These are phyloP conservation scores for Alcedo quadribrachys DNA, from an alignment of 2,797 vertebrate species.

Conservation along the genomic window DNA sequence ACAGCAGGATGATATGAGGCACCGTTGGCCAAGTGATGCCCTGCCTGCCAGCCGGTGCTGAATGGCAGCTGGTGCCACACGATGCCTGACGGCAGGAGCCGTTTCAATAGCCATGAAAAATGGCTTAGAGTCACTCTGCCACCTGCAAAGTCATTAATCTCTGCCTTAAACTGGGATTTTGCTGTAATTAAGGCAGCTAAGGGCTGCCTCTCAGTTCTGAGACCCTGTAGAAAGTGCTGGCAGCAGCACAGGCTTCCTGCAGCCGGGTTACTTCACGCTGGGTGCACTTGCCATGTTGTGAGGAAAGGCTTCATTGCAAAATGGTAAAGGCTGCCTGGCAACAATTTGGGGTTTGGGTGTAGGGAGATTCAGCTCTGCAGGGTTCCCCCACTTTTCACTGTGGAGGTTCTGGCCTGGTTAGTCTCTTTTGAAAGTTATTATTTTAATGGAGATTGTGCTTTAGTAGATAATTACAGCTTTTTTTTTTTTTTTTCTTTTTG, in stretches of 20 bases:
- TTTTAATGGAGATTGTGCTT: neutral
- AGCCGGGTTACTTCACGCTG: accelerated
- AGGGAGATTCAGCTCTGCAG: neutral
- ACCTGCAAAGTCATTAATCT: constrained; percentile 43
- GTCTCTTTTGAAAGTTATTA: neutral
- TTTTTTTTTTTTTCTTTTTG: neutral
- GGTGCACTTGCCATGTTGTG: accelerated
- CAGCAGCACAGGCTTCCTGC: neutral
- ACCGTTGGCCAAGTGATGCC: neutral
- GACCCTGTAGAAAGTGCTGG: neutral
- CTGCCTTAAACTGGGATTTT: neutral
- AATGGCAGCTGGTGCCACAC: neutral
- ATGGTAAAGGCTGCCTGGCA: neutral
- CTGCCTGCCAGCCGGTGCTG: neutral
- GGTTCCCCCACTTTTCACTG: neutral
- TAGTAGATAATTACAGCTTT: neutral
- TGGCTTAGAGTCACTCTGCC: neutral
- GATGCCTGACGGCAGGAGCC: neutral
- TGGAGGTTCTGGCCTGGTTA: neutral
- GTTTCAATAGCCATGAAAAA: neutral
- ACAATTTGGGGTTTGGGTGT: accelerated
- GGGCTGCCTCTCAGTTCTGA: neutral
- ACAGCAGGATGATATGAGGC: accelerated
- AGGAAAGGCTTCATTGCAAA: neutral
- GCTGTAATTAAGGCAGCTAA: neutral